phyloP scores from a whole-genome alignment of 1,140 invertebrate genomes.

The Pinna nobilis region DNA sequence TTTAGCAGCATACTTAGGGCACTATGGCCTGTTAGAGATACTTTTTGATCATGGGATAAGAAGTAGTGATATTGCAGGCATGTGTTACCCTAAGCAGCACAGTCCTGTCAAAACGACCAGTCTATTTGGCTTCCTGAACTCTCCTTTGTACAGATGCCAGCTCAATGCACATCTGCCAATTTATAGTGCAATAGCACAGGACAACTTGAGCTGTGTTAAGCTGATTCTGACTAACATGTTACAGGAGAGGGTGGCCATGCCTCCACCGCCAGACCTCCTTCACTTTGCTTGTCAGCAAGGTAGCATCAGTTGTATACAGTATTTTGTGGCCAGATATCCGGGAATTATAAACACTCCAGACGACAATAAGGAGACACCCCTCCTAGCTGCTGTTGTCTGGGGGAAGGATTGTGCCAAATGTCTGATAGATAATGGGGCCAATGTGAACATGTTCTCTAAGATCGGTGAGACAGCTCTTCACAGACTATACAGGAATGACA shows the following conservation, averaged over 20 bases:
- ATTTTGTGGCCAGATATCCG: constrained; percentile 58
- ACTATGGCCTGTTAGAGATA: constrained; percentile 53
- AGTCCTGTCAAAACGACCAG: constrained; percentile 40
- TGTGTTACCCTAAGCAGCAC: constrained; percentile 68
- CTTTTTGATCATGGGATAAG: constrained; percentile 50
- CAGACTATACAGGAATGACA: constrained; percentile 65
- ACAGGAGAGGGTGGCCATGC: constrained; percentile 21
- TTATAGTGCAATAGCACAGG: constrained; percentile 53
- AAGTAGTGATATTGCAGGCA: constrained; percentile 45
- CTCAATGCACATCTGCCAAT: constrained; percentile 29
- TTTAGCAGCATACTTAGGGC: constrained; percentile 62
- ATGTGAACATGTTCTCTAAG: constrained; percentile 56
- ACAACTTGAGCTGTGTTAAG: constrained; percentile 59
- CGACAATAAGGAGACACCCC: constrained; percentile 63
- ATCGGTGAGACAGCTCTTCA: constrained; percentile 68
- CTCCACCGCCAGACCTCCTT: constrained; percentile 43
- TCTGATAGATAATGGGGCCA: constrained; percentile 64
- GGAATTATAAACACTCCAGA: constrained; percentile 59
- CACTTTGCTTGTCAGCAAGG: constrained; percentile 66
- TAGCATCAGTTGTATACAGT: constrained; percentile 57
- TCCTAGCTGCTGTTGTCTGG: constrained; percentile 67
- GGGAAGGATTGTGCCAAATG: constrained; percentile 62
- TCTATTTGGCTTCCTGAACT: constrained; percentile 56
- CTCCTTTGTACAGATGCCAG: constrained; percentile 54
- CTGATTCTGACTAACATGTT: constrained; percentile 42